phyloP scores from a whole-genome alignment of 2,888 invertebrate genomes.

The Drosophila mettleri region DNA sequence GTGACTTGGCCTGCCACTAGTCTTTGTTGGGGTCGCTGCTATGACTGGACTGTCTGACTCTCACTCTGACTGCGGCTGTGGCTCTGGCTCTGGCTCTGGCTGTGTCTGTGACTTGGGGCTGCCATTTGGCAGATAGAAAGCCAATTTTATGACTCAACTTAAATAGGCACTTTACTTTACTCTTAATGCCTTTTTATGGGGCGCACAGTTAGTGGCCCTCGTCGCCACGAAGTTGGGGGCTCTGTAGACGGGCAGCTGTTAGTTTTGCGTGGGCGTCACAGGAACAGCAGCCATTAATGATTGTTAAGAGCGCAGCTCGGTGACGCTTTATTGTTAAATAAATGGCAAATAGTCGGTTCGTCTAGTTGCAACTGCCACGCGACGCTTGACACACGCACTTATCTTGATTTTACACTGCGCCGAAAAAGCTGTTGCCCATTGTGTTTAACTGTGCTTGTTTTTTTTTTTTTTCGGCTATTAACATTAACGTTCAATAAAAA shows the following conservation, averaged over 20 bases:
- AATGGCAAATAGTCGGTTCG: slow-evolving; percentile 70
- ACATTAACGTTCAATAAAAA: slow-evolving; percentile 71
- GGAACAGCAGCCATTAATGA: slow-evolving; percentile 67
- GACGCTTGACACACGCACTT: slow-evolving; percentile 51
- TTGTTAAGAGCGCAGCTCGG: slow-evolving; percentile 57
- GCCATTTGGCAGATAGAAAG: slow-evolving; percentile 75
- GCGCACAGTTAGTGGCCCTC: slow-evolving; percentile 54
- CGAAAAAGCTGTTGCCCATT: slow-evolving; percentile 28
- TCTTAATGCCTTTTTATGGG: slow-evolving; percentile 80
- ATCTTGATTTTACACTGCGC: slow-evolving; percentile 76
- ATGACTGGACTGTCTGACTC: too few relatives aligned
- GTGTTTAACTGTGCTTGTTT: slow-evolving; percentile 34
- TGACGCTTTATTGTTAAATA: slow-evolving; percentile 77
- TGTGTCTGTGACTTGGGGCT: slow-evolving; percentile 6
- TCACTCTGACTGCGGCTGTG: too few relatives aligned
- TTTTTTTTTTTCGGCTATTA: slow-evolving; percentile 12
- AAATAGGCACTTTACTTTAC: slow-evolving; percentile 81
- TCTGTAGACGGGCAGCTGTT: slow-evolving; percentile 52
- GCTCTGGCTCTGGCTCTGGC: not conserved
- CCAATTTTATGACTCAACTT: slow-evolving; percentile 82
- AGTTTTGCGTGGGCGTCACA: slow-evolving; percentile 7
- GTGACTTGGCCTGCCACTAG: not conserved
- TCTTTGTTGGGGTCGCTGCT: not conserved
- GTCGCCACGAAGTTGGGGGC: slow-evolving; percentile 4
- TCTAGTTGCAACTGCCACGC: slow-evolving; percentile 49